These are phyloP conservation scores for Albula glossodonta DNA, from an alignment of 2,113 vertebrate genomes.

Conservation along the genomic window DNA sequence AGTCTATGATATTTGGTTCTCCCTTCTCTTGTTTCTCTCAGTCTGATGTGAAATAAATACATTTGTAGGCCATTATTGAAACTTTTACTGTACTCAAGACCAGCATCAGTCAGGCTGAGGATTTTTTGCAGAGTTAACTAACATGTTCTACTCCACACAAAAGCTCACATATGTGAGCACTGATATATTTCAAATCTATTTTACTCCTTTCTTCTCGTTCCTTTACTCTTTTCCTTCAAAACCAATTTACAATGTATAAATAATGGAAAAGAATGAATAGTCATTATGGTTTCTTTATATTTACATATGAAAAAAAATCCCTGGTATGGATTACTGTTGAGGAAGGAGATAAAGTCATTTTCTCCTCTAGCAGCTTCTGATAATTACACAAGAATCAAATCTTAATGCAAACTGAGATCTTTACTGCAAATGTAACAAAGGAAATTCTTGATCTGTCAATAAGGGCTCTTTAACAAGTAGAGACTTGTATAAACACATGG, in stretches of 20 bases:
- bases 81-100: no score
- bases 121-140: no score
- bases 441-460: background rate
- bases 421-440: background rate
- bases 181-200: conserved; percentile 9
- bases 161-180: no score
- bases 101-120: no score
- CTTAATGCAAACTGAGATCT: background rate
- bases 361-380: background rate
- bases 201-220: background rate
- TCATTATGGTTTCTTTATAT: conserved; percentile 32
- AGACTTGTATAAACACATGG: conserved; percentile 7
- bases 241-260: conserved; percentile 34
- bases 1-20: no score
- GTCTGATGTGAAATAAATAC: no score
- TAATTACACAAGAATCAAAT: conserved; percentile 2
- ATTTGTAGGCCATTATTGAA: no score
- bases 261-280: conserved; percentile 16
- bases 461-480: background rate
- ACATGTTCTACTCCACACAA: no score
- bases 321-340: conserved; percentile 31
- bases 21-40: no score
- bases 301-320: conserved; percentile 31
- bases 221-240: background rate
- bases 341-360: conserved; percentile 24